Evolutionary conservation across 2,797 vertebrate genomes (phyloP).

Genomic region (Manis crassicaudata): DNA sequence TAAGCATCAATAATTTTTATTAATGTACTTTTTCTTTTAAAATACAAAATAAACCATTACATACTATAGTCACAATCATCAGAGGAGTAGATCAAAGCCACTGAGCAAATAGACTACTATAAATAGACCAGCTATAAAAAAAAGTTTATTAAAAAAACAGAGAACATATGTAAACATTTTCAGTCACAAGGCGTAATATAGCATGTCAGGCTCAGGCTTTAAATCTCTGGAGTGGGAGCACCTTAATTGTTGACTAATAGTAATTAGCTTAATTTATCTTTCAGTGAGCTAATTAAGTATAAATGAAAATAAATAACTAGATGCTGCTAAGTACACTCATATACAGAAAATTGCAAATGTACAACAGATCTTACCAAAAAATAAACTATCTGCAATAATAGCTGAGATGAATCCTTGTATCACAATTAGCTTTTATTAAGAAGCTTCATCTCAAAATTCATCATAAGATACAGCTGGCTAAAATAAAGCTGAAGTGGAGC

Average conservation of each 20-base stretch:
- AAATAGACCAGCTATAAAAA: constrained; percentile 70
- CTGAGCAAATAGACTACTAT: constrained; percentile 22
- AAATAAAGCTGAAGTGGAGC: neutral
- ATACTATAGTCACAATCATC: neutral
- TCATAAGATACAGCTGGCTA: constrained; percentile 60
- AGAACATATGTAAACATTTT: constrained; percentile 79
- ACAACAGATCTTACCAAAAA: constrained; percentile 45
- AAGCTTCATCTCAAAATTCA: constrained; percentile 51
- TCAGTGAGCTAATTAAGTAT: constrained; percentile 55
- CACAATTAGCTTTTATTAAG: neutral
- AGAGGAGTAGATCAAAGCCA: constrained; percentile 76
- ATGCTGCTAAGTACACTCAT: constrained; percentile 37
- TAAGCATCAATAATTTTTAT: neutral
- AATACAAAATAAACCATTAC: neutral
- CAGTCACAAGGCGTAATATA: constrained; percentile 79
- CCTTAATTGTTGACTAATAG: constrained; percentile 73
- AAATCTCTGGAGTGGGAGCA: constrained; percentile 75
- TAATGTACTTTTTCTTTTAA: neutral
- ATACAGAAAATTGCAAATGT: constrained; percentile 63
- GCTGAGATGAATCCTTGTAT: constrained; percentile 39
- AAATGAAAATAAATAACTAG: constrained; percentile 82
- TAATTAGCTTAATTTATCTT: constrained; percentile 77
- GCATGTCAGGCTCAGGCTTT: constrained; percentile 70
- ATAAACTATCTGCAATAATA: constrained; percentile 24
- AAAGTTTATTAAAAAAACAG: constrained; percentile 84